These are phyloP conservation scores for western clawed frog (Xenopus tropicalis) DNA, from an alignment of 2,113 vertebrate genomes.

Conservation along the genomic window UCB_Xtro_10.0 CM004443.2:182270501-182271000, in stretches of 20 bases:
- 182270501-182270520: constrained; percentile 27
- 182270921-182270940: constrained; percentile 50
- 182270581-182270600: constrained; percentile 68
- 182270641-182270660: constrained; percentile 16
- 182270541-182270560: constrained; percentile 55
- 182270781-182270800: background rate
- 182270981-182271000: background rate
- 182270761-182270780: background rate
- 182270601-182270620: constrained; percentile 51
- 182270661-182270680: constrained; percentile 49
- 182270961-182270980: constrained; percentile 1
- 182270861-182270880: constrained; percentile 69
- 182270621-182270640: constrained; percentile 31
- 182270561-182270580: constrained; percentile 78
- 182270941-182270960: constrained; percentile 17
- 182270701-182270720: constrained; percentile 10
- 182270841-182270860: constrained; percentile 40
- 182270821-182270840: constrained; percentile 47
- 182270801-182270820: constrained; percentile 39
- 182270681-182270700: constrained; percentile 40
- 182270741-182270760: background rate
- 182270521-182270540: constrained; percentile 50
- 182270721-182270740: constrained; percentile 45
- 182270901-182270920: constrained; percentile 71
- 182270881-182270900: constrained; percentile 91